Conservation (phyloP, 2,113 vertebrate genomes). For the Burhinus oedicnemus region DNA sequence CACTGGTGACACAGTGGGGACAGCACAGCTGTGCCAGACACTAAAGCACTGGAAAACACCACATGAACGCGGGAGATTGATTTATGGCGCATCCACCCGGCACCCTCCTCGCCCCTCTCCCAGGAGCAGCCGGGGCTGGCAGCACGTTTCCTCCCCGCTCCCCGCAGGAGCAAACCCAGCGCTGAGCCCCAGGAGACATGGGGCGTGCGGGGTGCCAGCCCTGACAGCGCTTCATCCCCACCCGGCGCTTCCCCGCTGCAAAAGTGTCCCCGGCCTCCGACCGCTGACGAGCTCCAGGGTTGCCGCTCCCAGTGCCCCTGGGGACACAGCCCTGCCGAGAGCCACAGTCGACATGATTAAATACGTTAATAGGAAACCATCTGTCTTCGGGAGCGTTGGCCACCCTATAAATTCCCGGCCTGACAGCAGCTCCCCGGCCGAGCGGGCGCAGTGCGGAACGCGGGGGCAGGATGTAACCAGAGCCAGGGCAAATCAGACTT, state of each 20-base stretch:
- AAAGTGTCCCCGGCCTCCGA: neutral
- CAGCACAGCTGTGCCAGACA: neutral
- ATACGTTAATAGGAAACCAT: neutral
- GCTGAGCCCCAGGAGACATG: rapidly evolving
- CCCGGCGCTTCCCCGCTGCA: neutral
- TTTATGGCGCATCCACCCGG: neutral
- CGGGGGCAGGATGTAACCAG: neutral
- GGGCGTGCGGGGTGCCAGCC: neutral
- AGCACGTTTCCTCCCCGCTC: neutral
- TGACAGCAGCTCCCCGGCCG: neutral
- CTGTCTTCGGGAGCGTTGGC: neutral
- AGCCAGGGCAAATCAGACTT: neutral
- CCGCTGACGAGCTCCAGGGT: neutral
- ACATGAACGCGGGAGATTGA: rapidly evolving
- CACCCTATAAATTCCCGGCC: neutral
- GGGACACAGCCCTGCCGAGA: neutral
- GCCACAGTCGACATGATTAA: neutral
- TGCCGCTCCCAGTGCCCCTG: neutral
- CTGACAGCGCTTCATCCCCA: neutral
- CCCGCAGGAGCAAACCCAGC: rapidly evolving
- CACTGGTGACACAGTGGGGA: neutral
- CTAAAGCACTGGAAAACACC: neutral
- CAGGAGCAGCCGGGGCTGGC: neutral
- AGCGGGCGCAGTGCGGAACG: rapidly evolving
- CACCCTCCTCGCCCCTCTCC: neutral